A percentile compares a stretch with the other conserved stretches of the same genome.
These are phyloP conservation scores for Euura lappo DNA, from an alignment of 1,140 invertebrate genomes.

Conservation along the genomic window DNA sequence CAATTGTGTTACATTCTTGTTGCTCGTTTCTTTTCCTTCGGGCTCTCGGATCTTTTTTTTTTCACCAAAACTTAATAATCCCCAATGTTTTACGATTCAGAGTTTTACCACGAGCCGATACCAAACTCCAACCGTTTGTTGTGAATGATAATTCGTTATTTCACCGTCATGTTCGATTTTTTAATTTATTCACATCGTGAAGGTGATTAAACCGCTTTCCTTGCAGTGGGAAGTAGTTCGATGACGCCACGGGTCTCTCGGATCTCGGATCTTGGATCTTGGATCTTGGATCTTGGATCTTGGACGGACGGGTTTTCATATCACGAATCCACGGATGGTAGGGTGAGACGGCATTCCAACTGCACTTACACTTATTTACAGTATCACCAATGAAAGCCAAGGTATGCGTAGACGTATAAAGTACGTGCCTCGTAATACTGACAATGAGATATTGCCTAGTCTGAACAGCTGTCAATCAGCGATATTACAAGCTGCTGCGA, in stretches of 20 bases:
- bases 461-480: background rate
- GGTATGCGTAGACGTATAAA: background rate
- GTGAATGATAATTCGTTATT: too few relatives aligned
- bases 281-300: background rate
- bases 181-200: too few relatives aligned
- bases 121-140: background rate
- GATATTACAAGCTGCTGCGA: background rate
- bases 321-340: slow-evolving; percentile 1
- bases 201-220: background rate
- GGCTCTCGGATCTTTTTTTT: background rate
- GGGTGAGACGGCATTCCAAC: background rate
- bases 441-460: background rate
- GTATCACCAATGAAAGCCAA: background rate
- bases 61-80: background rate
- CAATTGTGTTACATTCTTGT: background rate
- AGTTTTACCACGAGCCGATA: background rate
- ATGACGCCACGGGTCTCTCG: background rate
- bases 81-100: background rate
- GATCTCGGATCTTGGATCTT: background rate
- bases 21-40: too few relatives aligned
- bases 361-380: background rate
- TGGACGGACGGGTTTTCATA: background rate
- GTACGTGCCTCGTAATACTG: background rate
- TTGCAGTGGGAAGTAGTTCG: background rate
- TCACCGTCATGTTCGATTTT: too few relatives aligned